Conservation (phyloP, 1,140 invertebrate species). For the Pemphigus obesinymphae region DNA sequence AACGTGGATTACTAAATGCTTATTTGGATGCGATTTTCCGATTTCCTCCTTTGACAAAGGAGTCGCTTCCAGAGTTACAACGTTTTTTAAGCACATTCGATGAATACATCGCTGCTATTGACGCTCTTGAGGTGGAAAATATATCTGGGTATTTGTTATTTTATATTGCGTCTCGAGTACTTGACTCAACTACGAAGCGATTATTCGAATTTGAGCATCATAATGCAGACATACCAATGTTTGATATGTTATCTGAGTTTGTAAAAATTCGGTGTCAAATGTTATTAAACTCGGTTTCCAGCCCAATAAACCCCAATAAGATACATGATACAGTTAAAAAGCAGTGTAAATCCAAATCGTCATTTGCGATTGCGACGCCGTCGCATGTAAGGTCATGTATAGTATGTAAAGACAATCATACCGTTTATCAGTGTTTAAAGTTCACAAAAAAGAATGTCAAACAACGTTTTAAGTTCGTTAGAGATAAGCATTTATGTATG, state of each 20-base stretch:
- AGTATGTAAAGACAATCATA: not conserved
- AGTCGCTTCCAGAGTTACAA: not conserved
- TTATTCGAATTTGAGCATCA: not conserved
- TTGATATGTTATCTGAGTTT: not conserved
- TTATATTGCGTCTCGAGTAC: not conserved
- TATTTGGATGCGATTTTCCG: not conserved
- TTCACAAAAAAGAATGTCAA: not conserved
- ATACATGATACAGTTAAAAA: not conserved
- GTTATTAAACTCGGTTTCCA: not conserved
- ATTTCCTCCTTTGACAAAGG: not conserved
- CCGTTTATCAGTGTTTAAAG: not conserved
- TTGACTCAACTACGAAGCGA: not conserved
- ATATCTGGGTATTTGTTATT: not conserved
- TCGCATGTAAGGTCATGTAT: accelerated
- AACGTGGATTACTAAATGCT: not conserved
- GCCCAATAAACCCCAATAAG: not conserved
- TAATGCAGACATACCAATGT: not conserved
- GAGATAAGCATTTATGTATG: not conserved
- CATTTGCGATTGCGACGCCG: not conserved
- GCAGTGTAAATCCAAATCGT: not conserved
- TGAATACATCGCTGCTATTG: not conserved
- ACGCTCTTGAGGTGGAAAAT: not conserved
- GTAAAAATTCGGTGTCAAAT: not conserved
- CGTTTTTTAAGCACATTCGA: not conserved
- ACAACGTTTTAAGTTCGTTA: not conserved